Conservation (phyloP, 2,888 invertebrate genomes). For the Patella caerulea region DNA sequence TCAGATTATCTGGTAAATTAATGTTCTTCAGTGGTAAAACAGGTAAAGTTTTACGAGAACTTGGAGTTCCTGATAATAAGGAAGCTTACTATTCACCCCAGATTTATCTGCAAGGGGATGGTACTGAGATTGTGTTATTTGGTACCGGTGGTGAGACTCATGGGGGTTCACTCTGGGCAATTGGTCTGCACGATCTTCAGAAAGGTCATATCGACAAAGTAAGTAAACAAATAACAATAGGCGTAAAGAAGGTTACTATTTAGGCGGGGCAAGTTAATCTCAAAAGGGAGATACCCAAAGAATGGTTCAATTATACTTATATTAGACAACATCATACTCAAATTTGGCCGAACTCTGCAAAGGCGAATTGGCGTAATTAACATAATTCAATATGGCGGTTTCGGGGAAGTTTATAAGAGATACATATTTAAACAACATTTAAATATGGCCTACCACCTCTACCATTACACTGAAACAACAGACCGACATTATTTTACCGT, state of each 20-base stretch:
- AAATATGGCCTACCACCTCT: no score
- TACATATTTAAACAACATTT: no score
- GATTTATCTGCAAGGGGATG: constrained; percentile 68
- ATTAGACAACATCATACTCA: no score
- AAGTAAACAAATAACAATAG: constrained; percentile 2
- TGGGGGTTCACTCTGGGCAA: constrained; percentile 80
- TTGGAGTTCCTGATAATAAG: constrained; percentile 77
- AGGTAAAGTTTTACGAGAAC: constrained; percentile 77
- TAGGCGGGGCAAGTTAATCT: no score
- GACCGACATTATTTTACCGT: background rate
- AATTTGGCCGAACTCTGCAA: no score
- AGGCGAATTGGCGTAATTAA: no score
- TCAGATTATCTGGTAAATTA: constrained; percentile 77
- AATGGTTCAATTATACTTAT: no score
- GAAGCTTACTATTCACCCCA: constrained; percentile 84
- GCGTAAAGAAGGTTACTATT: no score
- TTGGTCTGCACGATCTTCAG: constrained; percentile 75
- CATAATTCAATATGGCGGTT: no score
- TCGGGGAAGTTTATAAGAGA: no score
- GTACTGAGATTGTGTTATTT: constrained; percentile 78
- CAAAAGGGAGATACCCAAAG: no score
- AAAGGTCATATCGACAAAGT: constrained; percentile 70
- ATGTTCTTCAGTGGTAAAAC: constrained; percentile 81
- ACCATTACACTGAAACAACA: no score
- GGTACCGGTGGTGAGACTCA: constrained; percentile 83